A percentile compares a stretch with the other conserved stretches of the same genome.
phyloP scores from a whole-genome alignment of 2,888 invertebrate species.

The Yponomeuta cagnagella region DNA sequence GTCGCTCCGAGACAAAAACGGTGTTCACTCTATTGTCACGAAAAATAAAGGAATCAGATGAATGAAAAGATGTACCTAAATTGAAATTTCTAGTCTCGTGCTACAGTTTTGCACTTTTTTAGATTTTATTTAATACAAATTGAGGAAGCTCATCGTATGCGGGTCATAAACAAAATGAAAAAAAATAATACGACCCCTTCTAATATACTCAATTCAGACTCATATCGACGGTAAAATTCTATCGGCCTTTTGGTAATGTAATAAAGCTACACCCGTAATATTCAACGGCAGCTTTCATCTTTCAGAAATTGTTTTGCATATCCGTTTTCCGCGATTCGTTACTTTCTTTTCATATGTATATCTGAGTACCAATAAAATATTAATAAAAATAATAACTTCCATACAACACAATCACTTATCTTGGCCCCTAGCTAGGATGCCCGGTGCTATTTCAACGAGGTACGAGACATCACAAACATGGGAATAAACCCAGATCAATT shows the following conservation, averaged over 20 bases:
- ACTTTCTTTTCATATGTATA: constrained; percentile 10
- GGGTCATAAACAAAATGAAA: background rate
- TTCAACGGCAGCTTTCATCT: constrained; percentile 1
- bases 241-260: background rate
- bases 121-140: background rate
- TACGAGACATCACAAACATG: no score
- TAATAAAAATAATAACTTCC: background rate
- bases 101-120: background rate
- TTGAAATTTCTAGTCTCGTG: background rate
- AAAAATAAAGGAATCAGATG: background rate
- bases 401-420: background rate
- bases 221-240: background rate
- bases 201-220: background rate
- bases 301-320: background rate
- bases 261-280: background rate
- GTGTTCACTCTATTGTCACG: background rate
- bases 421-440: no score
- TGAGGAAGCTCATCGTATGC: no score
- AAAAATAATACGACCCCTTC: background rate
- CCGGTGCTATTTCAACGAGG: no score
- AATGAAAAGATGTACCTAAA: background rate
- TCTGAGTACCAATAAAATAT: background rate
- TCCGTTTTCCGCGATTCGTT: constrained; percentile 13
- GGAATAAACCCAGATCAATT: no score
- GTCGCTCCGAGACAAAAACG: background rate